These are phyloP conservation scores for Sinella curviseta DNA, from an alignment of 1,140 invertebrate genomes.

Conservation along the genomic window DNA sequence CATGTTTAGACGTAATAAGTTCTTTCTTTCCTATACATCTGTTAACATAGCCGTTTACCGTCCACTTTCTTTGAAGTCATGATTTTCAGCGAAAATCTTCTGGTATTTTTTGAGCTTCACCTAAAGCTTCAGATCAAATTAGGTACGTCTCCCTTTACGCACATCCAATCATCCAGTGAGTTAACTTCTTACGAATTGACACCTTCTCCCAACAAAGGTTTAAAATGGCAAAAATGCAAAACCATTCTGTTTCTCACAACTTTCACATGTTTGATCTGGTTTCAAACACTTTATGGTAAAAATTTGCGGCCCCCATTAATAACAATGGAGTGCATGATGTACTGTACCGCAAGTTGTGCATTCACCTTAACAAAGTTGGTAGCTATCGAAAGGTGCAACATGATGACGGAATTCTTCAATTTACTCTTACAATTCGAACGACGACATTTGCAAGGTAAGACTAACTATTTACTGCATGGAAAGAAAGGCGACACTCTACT, in stretches of 20 bases:
- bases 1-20: too few species aligned
- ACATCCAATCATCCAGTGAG: not conserved
- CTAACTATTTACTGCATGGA: too few species aligned
- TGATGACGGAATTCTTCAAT: not conserved
- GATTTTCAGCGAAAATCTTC: not conserved
- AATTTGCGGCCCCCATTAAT: not conserved
- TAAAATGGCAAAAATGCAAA: not conserved
- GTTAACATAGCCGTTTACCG: not conserved
- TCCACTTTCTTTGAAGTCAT: not conserved
- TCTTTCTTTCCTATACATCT: not conserved
- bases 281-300: not conserved
- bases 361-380: not conserved
- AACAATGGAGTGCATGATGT: not conserved
- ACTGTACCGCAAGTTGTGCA: not conserved
- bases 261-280: not conserved
- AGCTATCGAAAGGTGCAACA: not conserved
- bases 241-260: not conserved
- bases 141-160: not conserved
- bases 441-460: not conserved
- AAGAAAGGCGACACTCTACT: not conserved
- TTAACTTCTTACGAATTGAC: not conserved
- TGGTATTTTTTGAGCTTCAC: not conserved
- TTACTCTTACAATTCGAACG: not conserved
- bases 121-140: not conserved
- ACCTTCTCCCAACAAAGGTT: not conserved